Evolutionary conservation across 2,888 invertebrate species (phyloP).

Genomic region (Abrostola tripartita): DNA sequence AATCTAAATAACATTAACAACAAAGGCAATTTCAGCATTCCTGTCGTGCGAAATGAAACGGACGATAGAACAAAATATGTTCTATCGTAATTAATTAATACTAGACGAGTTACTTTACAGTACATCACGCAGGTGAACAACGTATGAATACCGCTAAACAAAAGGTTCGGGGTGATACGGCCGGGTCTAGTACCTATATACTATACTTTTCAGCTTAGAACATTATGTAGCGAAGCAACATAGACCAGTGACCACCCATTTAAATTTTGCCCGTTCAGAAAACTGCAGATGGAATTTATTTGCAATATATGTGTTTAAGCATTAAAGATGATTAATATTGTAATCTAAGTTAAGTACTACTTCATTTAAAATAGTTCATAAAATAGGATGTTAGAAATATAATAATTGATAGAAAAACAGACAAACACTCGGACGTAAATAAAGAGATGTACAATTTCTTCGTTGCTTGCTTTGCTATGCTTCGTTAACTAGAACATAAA

Average conservation of each 20-base stretch:
- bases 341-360: not conserved
- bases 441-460: too few relatives aligned
- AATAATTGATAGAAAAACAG: too few relatives aligned
- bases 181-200: slow-evolving; percentile 30
- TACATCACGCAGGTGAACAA: slow-evolving; percentile 43
- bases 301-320: too few relatives aligned
- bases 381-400: too few relatives aligned
- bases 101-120: slow-evolving; percentile 23
- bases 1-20: not conserved
- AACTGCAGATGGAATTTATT: slow-evolving; percentile 27
- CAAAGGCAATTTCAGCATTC: slow-evolving; percentile 16
- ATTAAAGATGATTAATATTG: not conserved
- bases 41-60: slow-evolving; percentile 22
- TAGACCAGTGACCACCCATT: slow-evolving; percentile 8
- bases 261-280: slow-evolving; percentile 9
- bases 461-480: too few relatives aligned
- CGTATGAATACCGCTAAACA: slow-evolving; percentile 40
- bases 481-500: too few relatives aligned
- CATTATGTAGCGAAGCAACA: slow-evolving; percentile 24
- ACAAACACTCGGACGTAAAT: too few relatives aligned
- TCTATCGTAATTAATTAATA: too few relatives aligned
- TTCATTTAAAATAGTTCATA: not conserved
- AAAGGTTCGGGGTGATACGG: slow-evolving; percentile 24
- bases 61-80: slow-evolving; percentile 22
- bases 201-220: slow-evolving; percentile 28